These are phyloP conservation scores for Parus major DNA, from an alignment of 2,113 vertebrate species.

Conservation along the genomic window DNA sequence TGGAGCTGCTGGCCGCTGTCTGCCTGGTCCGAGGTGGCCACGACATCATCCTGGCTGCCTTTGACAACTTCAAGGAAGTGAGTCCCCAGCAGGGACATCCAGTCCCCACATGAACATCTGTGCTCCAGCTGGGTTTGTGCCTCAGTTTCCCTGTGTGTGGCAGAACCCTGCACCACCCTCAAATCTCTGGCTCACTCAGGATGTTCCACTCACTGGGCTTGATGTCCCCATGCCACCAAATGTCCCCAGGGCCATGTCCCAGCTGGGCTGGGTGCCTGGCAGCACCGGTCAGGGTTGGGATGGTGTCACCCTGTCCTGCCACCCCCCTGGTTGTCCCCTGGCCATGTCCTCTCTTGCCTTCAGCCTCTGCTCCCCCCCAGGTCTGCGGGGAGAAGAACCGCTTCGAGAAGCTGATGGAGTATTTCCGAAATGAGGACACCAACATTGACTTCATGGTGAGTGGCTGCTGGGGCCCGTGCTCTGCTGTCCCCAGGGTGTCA, in stretches of 20 bases:
- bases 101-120: accelerated
- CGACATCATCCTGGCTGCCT: slow-evolving; percentile 91
- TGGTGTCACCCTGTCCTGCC: neutral
- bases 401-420: slow-evolving; percentile 91
- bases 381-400: slow-evolving; percentile 84
- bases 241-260: neutral
- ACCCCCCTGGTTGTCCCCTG: neutral
- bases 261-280: neutral
- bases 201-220: neutral
- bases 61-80: slow-evolving; percentile 93
- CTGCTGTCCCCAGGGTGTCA: neutral
- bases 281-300: neutral
- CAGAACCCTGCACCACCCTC: neutral
- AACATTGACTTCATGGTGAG: slow-evolving; percentile 97
- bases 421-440: slow-evolving; percentile 87
- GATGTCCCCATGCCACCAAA: neutral
- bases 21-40: slow-evolving; percentile 94
- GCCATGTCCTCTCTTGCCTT: neutral
- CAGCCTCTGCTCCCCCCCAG: slow-evolving; percentile 28
- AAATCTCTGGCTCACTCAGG: accelerated
- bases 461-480: neutral
- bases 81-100: neutral
- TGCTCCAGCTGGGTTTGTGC: neutral
- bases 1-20: slow-evolving; percentile 92
- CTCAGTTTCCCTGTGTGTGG: neutral